Evolutionary conservation across 2,113 vertebrate species (phyloP), one percentile per base, ranked within the genome.

Genomic region (Nesoenas mayeri): DNA sequence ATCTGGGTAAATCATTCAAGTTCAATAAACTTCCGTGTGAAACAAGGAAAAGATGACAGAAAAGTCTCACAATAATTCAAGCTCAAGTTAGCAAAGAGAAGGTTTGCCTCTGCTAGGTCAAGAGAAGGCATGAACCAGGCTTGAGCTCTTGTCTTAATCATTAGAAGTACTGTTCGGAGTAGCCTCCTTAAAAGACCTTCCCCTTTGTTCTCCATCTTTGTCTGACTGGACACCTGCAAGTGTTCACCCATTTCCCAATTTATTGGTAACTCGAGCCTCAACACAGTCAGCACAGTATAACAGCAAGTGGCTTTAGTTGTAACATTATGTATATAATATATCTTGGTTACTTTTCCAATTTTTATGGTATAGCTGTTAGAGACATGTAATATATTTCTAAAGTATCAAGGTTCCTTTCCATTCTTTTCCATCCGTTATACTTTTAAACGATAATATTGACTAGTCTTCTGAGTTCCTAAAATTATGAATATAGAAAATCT

Each of bases 231-330:
- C 25, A 58, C 9, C 26, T 62, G 25, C 11, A 64, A 51, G 14
- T 4, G 5, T 34, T 61, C 58, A 73, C 18, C 25, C 18, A 53
- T 22, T 61, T 82, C 36, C 53, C 9, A 36, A 26, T 38, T 62
- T 61, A 79, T 0, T 61, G 29, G 24, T 67, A 79, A 75, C 57
- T 5, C 20, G 4, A 80, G 38, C 11, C n/a, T 84, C 62, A 38
- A 38, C 38, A 38, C 38, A 38, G 26, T 17, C 15, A 48, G 24
- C 38, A 47, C 17, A 36, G 16, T 13, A 65, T 58, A 60, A 51
- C 6, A 54, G 26, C 0, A 0, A 86, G 11, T 6, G 25, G 12
- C 44, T 34, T 28, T 22, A 74, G 10, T 2, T 51, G 2, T 25
- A 87, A 54, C 7, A 34, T 42, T 65, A 65, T 6, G 34, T 15